Percentiles rank a stretch among this genome's conserved stretches.
phyloP scores from a whole-genome alignment of 2,888 invertebrate genomes.

The Hirudinaria manillensis region DNA sequence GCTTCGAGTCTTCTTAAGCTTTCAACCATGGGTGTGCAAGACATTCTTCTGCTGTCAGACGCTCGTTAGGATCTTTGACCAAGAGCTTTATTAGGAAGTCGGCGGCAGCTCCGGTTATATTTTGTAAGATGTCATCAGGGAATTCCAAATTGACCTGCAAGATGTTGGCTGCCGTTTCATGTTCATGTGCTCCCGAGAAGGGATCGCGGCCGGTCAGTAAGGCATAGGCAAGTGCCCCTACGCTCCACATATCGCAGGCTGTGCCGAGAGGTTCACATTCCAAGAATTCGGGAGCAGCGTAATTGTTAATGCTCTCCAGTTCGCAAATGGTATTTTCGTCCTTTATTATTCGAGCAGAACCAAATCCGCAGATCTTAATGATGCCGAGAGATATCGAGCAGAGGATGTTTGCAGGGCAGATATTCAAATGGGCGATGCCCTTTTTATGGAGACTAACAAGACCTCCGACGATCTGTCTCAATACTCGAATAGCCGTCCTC shows the following conservation, averaged over 20 bases:
- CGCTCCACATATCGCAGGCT: slow-evolving; percentile 92
- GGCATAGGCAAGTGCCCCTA: slow-evolving; percentile 89
- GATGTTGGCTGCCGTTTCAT: slow-evolving; percentile 94
- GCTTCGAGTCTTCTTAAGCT: no score
- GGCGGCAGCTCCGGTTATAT: slow-evolving; percentile 74
- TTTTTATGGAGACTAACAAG: slow-evolving; percentile 82
- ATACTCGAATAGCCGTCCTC: slow-evolving; percentile 73
- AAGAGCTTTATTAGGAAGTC: slow-evolving; percentile 85
- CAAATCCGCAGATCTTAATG: slow-evolving; percentile 52
- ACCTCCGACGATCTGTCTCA: slow-evolving; percentile 84
- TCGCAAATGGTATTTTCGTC: slow-evolving; percentile 85
- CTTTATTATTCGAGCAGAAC: slow-evolving; percentile 71
- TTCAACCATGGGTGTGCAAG: no score
- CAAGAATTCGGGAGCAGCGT: slow-evolving; percentile 89
- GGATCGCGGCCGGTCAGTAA: slow-evolving; percentile 88
- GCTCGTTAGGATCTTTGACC: slow-evolving; percentile 76
- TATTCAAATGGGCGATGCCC: slow-evolving; percentile 87
- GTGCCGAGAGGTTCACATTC: slow-evolving; percentile 88
- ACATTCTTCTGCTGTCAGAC: no score
- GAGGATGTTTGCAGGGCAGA: slow-evolving; percentile 50
- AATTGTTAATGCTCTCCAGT: slow-evolving; percentile 88
- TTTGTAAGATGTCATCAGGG: slow-evolving; percentile 80
- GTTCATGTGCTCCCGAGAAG: slow-evolving; percentile 89
- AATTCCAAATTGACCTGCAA: slow-evolving; percentile 87
- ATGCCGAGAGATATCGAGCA: slow-evolving; percentile 40